Conservation (phyloP, 2,113 vertebrate genomes). For the Pomatostomus ruficeps region DNA sequence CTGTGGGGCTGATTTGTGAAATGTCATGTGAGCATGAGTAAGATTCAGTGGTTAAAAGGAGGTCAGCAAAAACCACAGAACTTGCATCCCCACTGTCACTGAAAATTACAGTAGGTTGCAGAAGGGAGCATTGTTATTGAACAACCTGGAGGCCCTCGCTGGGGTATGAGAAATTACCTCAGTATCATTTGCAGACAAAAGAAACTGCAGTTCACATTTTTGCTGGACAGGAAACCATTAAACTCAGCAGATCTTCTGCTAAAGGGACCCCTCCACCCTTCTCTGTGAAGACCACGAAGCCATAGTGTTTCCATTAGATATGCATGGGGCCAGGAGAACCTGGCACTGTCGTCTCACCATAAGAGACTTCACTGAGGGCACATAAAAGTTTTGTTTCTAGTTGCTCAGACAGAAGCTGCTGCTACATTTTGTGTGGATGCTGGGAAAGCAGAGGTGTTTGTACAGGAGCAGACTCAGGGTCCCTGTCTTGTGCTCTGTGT, state of each 20-base stretch:
- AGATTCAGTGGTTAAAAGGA: background rate
- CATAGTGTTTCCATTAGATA: accelerated
- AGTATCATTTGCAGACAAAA: background rate
- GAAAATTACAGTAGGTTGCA: background rate
- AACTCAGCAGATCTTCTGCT: background rate
- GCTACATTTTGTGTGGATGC: background rate
- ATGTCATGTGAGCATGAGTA: background rate
- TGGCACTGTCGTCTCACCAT: background rate
- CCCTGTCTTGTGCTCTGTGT: background rate
- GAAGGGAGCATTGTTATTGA: background rate
- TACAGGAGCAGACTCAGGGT: background rate
- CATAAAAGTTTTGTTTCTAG: background rate
- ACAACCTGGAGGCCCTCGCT: background rate
- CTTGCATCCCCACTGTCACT: background rate
- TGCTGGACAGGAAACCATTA: background rate
- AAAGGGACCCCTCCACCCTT: background rate
- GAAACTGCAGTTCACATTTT: background rate
- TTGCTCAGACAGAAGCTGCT: background rate
- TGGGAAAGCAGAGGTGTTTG: background rate
- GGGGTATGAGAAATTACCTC: background rate
- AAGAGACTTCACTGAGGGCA: background rate
- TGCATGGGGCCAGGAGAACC: accelerated
- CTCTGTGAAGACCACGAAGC: background rate
- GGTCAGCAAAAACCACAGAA: background rate
- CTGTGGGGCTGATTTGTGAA: background rate